phyloP scores from a whole-genome alignment of 2,113 vertebrate genomes.

The Mellivora capensis region DNA sequence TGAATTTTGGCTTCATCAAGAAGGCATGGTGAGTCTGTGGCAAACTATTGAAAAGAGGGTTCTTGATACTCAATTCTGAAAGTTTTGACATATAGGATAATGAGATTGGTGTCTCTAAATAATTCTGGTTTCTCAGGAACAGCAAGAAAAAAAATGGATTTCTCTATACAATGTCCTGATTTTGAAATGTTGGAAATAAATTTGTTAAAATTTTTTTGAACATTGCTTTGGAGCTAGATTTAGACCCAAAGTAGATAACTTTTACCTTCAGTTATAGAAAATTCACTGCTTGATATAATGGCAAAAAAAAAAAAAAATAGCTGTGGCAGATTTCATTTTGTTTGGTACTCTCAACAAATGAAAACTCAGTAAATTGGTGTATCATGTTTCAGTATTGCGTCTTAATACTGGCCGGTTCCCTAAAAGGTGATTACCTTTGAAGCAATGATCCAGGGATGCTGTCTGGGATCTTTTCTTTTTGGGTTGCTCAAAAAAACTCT shows the following conservation, averaged over 20 bases:
- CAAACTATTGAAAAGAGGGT: not conserved
- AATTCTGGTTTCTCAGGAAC: not conserved
- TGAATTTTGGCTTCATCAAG: not conserved
- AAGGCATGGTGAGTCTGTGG: not conserved
- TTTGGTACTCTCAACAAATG: not conserved
- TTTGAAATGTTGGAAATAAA: not conserved
- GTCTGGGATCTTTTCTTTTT: not conserved
- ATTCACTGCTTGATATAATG: not conserved
- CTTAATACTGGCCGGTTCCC: not conserved
- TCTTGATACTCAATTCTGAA: not conserved
- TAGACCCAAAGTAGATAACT: not conserved
- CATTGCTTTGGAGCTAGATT: not conserved
- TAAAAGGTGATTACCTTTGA: constrained; percentile 20
- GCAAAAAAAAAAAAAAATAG: not conserved
- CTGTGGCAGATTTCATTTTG: not conserved
- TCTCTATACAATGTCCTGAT: not conserved
- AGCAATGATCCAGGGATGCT: not conserved
- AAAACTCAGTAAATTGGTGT: not conserved
- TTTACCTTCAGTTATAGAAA: not conserved
- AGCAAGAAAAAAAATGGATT: not conserved
- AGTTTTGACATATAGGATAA: not conserved
- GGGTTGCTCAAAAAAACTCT: constrained; percentile 27
- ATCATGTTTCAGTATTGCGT: not conserved
- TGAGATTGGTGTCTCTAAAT: not conserved
- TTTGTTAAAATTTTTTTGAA: not conserved